Percentiles rank a stretch among this genome's conserved stretches.
phyloP scores from a whole-genome alignment of 1,140 invertebrate species.

The Drosophila mauritiana region DNA sequence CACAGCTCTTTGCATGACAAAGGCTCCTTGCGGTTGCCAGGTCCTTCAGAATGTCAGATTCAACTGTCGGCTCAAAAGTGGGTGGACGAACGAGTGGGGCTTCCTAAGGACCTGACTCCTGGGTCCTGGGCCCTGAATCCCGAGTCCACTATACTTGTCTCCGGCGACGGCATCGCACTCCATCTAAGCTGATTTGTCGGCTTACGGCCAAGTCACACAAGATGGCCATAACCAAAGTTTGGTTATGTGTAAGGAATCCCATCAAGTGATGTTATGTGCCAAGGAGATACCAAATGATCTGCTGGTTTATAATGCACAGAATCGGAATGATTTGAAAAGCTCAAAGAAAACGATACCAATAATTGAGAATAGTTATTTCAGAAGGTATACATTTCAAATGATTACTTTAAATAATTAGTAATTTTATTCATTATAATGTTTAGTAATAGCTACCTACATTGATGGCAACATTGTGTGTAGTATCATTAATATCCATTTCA shows the following conservation, averaged over 20 bases:
- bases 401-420: too few species aligned
- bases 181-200: constrained; percentile 77
- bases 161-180: constrained; percentile 31
- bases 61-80: constrained; percentile 75
- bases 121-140: not conserved
- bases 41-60: constrained; percentile 77
- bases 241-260: constrained; percentile 40
- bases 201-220: constrained; percentile 54
- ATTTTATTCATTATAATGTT: too few species aligned
- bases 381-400: too few species aligned
- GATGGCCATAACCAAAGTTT: constrained; percentile 43
- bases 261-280: constrained; percentile 29
- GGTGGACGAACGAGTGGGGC: not conserved
- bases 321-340: too few species aligned
- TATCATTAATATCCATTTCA: constrained; percentile 13
- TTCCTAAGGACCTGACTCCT: not conserved
- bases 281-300: not conserved
- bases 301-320: too few species aligned
- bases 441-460: too few species aligned
- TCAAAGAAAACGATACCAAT: too few species aligned
- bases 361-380: too few species aligned
- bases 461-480: too few species aligned
- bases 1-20: constrained; percentile 73
- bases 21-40: constrained; percentile 58
- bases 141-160: constrained; percentile 23